These are phyloP conservation scores for Amazona vittata DNA, from an alignment of 2,113 vertebrate species.

Conservation along the genomic window DNA sequence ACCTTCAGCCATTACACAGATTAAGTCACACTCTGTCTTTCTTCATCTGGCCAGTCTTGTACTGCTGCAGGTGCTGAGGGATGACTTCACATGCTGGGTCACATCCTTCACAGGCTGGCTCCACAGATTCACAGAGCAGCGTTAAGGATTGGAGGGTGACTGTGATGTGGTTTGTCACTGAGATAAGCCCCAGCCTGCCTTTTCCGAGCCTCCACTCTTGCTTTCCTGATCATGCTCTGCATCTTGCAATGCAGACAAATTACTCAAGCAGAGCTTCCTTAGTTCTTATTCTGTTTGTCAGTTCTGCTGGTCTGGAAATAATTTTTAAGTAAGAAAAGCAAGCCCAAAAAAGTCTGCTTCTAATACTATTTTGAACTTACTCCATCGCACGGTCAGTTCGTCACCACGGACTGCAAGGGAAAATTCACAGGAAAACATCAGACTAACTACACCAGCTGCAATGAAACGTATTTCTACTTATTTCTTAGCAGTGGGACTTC, in stretches of 20 bases:
- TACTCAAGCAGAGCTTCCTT: fast-evolving
- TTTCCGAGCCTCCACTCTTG: not conserved
- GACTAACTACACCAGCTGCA: not conserved
- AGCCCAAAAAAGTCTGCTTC: not conserved
- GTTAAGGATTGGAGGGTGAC: not conserved
- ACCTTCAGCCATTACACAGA: not conserved
- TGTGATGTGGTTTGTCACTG: not conserved
- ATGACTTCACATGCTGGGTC: not conserved
- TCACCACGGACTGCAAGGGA: not conserved
- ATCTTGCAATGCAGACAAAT: not conserved
- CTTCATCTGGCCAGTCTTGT: not conserved
- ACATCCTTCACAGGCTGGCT: not conserved
- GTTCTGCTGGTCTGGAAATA: not conserved
- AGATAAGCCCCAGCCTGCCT: not conserved
- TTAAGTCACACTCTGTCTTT: not conserved
- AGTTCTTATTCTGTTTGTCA: not conserved
- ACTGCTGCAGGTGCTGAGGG: not conserved
- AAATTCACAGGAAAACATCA: not conserved
- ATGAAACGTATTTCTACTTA: not conserved
- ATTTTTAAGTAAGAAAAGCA: not conserved
- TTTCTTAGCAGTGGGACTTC: not conserved
- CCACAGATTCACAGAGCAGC: not conserved
- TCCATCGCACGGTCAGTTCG: not conserved
- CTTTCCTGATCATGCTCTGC: not conserved
- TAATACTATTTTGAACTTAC: not conserved